Evolutionary conservation across 2,113 vertebrate species (phyloP).

Genomic region (Tragelaphus imberbis): DNA sequence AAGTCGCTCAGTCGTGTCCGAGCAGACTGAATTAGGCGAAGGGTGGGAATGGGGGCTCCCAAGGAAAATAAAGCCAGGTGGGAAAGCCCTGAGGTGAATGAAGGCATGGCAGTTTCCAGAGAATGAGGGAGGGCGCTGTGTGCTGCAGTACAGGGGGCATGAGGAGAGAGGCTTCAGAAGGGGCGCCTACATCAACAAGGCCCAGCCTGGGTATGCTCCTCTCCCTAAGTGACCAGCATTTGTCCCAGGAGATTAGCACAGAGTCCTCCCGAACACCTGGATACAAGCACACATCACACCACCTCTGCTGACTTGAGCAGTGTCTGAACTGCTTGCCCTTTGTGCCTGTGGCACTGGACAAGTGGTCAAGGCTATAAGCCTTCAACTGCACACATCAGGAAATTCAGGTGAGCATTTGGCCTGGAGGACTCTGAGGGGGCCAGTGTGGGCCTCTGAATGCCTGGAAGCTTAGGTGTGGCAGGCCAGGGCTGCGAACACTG

Average conservation of each 20-base stretch:
- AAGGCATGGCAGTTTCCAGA: background rate
- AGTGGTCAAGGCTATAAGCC: background rate
- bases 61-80: background rate
- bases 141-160: background rate
- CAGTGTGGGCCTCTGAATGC: background rate
- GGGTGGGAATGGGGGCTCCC: background rate
- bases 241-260: background rate
- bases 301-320: background rate
- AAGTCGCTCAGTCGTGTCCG: no score
- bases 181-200: background rate
- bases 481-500: background rate
- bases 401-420: background rate
- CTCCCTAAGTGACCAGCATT: background rate
- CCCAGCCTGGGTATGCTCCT: background rate
- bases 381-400: background rate
- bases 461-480: background rate
- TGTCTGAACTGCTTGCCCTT: background rate
- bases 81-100: background rate
- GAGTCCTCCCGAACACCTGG: background rate
- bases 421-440: background rate
- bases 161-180: background rate
- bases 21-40: background rate
- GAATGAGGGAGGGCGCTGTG: background rate
- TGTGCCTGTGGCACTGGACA: background rate
- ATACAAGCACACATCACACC: background rate